Evolutionary conservation across 37 sponge, comb jelly and placozoan species (phyloP).

Genomic region (Haliclona indistincta): DNA sequence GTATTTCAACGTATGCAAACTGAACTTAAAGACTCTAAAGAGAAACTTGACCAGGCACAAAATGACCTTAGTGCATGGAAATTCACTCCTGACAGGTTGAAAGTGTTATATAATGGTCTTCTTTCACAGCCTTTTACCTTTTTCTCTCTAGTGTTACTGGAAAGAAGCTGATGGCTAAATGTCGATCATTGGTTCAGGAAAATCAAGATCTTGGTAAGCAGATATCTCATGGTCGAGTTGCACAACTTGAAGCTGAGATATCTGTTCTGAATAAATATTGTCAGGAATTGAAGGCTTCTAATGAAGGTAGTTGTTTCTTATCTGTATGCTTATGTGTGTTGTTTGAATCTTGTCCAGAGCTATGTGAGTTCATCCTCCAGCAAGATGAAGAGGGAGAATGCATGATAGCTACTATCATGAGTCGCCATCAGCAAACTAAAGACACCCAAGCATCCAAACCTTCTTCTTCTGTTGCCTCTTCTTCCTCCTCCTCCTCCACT

Average conservation of each 20-base stretch:
- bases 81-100: conserved; percentile 94
- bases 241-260: conserved; percentile 91
- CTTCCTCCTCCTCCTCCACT: neutral
- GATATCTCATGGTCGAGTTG: conserved; percentile 91
- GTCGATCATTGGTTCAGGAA: conserved; percentile 84
- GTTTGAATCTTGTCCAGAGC: conserved; percentile 37
- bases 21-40: conserved; percentile 79
- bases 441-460: neutral
- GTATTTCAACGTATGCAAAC: conserved; percentile 84
- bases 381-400: conserved; percentile 86
- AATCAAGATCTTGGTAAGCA: conserved; percentile 96
- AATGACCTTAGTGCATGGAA: conserved; percentile 97
- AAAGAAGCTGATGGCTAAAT: conserved; percentile 93
- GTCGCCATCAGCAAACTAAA: conserved; percentile 12
- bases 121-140: neutral
- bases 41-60: conserved; percentile 90
- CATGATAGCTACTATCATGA: conserved; percentile 58
- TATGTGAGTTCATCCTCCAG: conserved; percentile 82
- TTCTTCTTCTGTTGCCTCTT: neutral
- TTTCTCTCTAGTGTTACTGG: conserved; percentile 77
- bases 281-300: conserved; percentile 67
- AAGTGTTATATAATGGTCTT: too few species aligned
- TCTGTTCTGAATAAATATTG: conserved; percentile 87
- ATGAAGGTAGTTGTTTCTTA: conserved; percentile 41
- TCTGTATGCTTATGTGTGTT: neutral